Percentiles rank a stretch among this genome's conserved stretches.
Conservation (phyloP, 2,113 vertebrate genomes). For the Hemiscyllium ocellatum region DNA sequence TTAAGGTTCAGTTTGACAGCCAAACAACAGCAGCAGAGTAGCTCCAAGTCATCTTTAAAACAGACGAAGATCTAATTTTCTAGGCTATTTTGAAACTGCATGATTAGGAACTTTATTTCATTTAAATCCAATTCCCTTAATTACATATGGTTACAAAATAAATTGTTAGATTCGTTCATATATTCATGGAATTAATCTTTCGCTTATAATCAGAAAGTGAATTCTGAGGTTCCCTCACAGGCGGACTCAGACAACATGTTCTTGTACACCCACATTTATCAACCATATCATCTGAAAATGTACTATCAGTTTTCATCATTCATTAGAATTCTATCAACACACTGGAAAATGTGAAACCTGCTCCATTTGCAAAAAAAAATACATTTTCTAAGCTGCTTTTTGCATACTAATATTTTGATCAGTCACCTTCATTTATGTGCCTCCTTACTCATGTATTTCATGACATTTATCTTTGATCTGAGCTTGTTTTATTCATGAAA, state of each 20-base stretch:
- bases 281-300: not conserved
- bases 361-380: not conserved
- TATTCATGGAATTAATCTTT: not conserved
- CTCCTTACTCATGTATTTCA: not conserved
- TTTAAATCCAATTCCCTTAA: not conserved
- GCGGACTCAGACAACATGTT: not conserved
- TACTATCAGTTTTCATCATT: not conserved
- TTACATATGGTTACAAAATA: not conserved
- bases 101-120: not conserved
- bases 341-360: not conserved
- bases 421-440: not conserved
- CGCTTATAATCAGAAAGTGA: not conserved
- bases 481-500: constrained; percentile 9
- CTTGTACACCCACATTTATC: not conserved
- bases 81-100: not conserved
- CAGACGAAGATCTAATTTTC: not conserved
- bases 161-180: not conserved
- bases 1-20: not conserved
- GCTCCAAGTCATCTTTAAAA: not conserved
- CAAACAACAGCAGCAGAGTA: not conserved
- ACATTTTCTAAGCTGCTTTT: not conserved
- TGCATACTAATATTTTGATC: not conserved
- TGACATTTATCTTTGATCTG: constrained; percentile 20
- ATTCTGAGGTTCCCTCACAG: not conserved
- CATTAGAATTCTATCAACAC: not conserved